Percentiles rank a stretch among this genome's conserved stretches.
Evolutionary conservation across 1,140 invertebrate species (phyloP).

Genomic region (Drosophila trapezifrons): DNA sequence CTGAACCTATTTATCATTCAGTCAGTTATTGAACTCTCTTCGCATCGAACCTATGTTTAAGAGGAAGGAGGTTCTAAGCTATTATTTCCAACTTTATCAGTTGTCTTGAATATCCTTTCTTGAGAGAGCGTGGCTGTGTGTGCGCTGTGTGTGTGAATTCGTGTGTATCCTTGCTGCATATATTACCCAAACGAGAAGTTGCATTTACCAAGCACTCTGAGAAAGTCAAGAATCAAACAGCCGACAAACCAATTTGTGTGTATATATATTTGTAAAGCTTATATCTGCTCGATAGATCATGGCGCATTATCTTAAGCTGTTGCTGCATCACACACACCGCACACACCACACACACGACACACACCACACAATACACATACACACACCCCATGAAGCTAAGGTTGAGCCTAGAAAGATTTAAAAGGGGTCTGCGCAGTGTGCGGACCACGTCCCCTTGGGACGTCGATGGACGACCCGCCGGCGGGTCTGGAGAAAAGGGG

Average conservation of each 20-base stretch:
- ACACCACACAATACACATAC: constrained; percentile 2
- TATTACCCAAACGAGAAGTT: constrained; percentile 50
- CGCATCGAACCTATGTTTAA: too few species aligned
- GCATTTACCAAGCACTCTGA: constrained; percentile 47
- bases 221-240: constrained; percentile 19
- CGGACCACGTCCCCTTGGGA: constrained; percentile 60
- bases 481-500: constrained; percentile 58
- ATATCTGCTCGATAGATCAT: constrained; percentile 41
- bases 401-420: constrained; percentile 46
- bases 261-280: constrained; percentile 55
- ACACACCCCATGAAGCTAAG: constrained; percentile 16
- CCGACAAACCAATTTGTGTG: constrained; percentile 42
- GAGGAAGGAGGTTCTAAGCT: background rate
- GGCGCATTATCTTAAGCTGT: constrained; percentile 43
- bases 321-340: constrained; percentile 37
- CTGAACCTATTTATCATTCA: background rate
- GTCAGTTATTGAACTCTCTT: too few species aligned
- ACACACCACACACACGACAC: constrained; percentile 16
- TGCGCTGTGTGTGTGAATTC: constrained; percentile 29
- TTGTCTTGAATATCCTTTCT: background rate
- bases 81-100: background rate
- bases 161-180: constrained; percentile 19
- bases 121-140: constrained; percentile 3
- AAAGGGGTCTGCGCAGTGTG: constrained; percentile 57
- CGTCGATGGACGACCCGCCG: constrained; percentile 64